phyloP scores from a whole-genome alignment of 2,888 invertebrate genomes.

The Drosophila fungiperda region DNA sequence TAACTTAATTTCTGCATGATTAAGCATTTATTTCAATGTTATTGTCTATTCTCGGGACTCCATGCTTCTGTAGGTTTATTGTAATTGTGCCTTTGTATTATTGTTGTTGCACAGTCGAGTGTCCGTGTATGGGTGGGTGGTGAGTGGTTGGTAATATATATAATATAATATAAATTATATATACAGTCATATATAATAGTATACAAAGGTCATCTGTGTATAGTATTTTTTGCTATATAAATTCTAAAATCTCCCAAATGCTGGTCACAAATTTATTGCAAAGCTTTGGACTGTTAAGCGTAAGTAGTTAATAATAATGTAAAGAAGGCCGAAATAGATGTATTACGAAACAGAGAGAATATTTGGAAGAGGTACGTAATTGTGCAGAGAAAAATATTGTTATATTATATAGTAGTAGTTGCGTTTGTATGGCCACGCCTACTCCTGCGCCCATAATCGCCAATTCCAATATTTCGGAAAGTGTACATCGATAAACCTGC shows the following conservation, averaged over 20 bases:
- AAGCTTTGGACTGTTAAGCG: neutral
- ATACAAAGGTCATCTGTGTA: neutral
- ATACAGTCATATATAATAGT: neutral
- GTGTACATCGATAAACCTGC: too few relatives aligned
- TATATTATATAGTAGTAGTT: too few relatives aligned
- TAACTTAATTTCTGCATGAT: conserved; percentile 74
- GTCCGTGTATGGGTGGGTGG: neutral
- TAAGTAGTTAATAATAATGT: too few relatives aligned
- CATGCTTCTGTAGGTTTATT: conserved; percentile 3
- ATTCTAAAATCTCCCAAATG: neutral
- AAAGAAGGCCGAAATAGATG: too few relatives aligned
- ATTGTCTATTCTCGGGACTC: conserved; percentile 29
- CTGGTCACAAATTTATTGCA: neutral
- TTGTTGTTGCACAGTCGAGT: conserved; percentile 4
- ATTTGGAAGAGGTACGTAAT: neutral
- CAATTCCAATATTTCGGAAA: too few relatives aligned
- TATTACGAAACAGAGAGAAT: neutral
- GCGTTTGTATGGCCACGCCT: too few relatives aligned
- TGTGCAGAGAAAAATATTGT: too few relatives aligned
- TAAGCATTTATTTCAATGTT: conserved; percentile 75
- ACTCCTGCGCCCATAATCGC: too few relatives aligned
- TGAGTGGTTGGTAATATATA: neutral
- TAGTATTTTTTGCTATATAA: neutral
- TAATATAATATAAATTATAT: too few relatives aligned
- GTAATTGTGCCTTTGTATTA: conserved; percentile 32